Percentiles rank a stretch among this genome's conserved stretches.
These are phyloP conservation scores for Synaphobranchus kaupii DNA, from an alignment of 2,797 vertebrate genomes.

Conservation along the genomic window DNA sequence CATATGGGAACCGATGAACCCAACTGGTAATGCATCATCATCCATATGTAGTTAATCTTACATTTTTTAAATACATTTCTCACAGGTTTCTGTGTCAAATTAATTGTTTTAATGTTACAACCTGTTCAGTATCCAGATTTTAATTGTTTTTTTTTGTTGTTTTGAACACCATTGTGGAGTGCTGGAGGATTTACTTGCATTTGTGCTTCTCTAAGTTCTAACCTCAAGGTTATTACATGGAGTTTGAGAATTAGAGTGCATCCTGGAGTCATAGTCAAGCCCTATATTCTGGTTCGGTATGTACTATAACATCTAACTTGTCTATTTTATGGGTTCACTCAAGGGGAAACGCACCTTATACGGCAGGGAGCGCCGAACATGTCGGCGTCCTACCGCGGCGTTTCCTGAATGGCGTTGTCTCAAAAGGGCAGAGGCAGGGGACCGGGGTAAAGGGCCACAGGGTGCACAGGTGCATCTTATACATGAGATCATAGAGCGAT, in stretches of 20 bases:
- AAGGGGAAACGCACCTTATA: background rate
- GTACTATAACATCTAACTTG: background rate
- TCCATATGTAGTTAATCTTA: background rate
- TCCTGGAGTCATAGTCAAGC: background rate
- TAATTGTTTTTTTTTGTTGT: background rate
- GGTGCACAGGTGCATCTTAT: constrained; percentile 13
- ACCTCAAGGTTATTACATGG: background rate
- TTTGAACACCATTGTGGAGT: background rate
- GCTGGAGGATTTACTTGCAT: background rate
- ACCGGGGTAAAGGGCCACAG: background rate
- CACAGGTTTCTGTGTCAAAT: background rate
- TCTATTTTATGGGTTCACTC: background rate
- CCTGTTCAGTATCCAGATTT: background rate
- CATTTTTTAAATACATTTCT: background rate
- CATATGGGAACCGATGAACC: background rate
- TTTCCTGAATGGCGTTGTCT: background rate
- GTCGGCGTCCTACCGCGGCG: background rate
- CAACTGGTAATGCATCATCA: too few relatives aligned
- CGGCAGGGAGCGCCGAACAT: background rate
- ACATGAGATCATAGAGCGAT: background rate
- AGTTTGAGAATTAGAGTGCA: background rate
- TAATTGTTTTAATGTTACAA: background rate
- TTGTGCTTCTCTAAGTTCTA: background rate
- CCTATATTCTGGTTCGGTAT: background rate
- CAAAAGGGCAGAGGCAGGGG: constrained; percentile 34